Evolutionary conservation across 2,888 invertebrate genomes (phyloP), one percentile per base, ranked within the genome.

Genomic region (Ethmia dodecea): DNA sequence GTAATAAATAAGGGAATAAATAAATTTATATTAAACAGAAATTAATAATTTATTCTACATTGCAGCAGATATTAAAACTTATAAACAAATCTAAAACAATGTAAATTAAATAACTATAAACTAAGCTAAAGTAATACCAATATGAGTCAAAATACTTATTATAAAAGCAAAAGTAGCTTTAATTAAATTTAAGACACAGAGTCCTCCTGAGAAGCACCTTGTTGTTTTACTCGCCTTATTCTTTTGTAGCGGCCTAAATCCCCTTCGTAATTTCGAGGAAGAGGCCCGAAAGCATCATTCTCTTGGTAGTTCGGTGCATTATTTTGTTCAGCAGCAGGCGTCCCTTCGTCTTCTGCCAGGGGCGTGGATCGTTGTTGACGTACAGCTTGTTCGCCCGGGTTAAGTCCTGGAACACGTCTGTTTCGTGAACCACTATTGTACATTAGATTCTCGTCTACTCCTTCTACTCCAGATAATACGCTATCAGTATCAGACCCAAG

Each of bases 391-490:
- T 36, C 40, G 26, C 47, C 45, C 20, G 47, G 8, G 35, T 28
- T 26, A 41, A 13, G 38, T 47, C 3, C 39, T 13, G 13, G 38
- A 28, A 56, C 60, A 8, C 81, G 67, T 45, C 60, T 65, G 28
- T 59, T 70, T 8, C 77, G 63, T 9, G 47, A 37, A 11, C 57
- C 66, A 44, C 64, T 62, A 33, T 49, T 76, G 28, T 57, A 73
- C 79, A 80, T 80, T n/a, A 83, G 49, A 48, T 78, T 80, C 25
- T 80, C 78, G 40, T 80, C 75, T 8, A 72, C 70, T 9, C 74
- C 77, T 60, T 80, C 78, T 8, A 69, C 63, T 6, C 77, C 76
- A 16, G 79, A 73, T 34, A 83, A 49, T 24, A 78, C 68, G 33
- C 60, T 69, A 42, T 84, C 83, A 8, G 75, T 73, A 40, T 86